phyloP scores from a whole-genome alignment of 2,888 invertebrate species.

The Anaspis maculata region DNA sequence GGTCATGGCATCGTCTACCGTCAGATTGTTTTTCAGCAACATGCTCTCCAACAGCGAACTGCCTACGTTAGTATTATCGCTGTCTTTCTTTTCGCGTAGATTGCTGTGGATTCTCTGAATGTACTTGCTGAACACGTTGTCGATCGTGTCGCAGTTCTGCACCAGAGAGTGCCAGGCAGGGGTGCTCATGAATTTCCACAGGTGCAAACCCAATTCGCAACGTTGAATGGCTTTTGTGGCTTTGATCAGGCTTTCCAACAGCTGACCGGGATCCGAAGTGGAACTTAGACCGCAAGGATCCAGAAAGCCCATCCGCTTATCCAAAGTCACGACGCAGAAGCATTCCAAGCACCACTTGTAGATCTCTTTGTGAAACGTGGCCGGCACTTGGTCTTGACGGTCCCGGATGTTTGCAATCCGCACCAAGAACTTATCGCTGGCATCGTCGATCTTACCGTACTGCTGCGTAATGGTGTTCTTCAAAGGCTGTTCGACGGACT shows the following conservation, averaged over 20 bases:
- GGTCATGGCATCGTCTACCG: slow-evolving; percentile 54
- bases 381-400: slow-evolving; percentile 54
- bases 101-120: slow-evolving; percentile 42
- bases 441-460: slow-evolving; percentile 35
- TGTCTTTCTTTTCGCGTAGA: slow-evolving; percentile 30
- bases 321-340: slow-evolving; percentile 47
- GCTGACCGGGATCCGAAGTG: slow-evolving; percentile 49
- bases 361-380: slow-evolving; percentile 50
- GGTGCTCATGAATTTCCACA: slow-evolving; percentile 57
- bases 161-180: slow-evolving; percentile 51
- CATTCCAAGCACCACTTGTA: slow-evolving; percentile 65
- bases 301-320: slow-evolving; percentile 57
- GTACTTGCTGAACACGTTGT: slow-evolving; percentile 54
- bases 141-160: slow-evolving; percentile 53
- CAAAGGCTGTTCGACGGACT: slow-evolving; percentile 45
- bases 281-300: slow-evolving; percentile 44
- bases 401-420: slow-evolving; percentile 50
- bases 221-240: slow-evolving; percentile 52
- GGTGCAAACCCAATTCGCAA: slow-evolving; percentile 53
- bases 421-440: slow-evolving; percentile 39
- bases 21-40: slow-evolving; percentile 48
- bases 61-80: slow-evolving; percentile 13
- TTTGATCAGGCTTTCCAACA: slow-evolving; percentile 49
- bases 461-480: slow-evolving; percentile 42
- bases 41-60: slow-evolving; percentile 48